Conservation (phyloP, 1,140 invertebrate species). For the Atta texana region DNA sequence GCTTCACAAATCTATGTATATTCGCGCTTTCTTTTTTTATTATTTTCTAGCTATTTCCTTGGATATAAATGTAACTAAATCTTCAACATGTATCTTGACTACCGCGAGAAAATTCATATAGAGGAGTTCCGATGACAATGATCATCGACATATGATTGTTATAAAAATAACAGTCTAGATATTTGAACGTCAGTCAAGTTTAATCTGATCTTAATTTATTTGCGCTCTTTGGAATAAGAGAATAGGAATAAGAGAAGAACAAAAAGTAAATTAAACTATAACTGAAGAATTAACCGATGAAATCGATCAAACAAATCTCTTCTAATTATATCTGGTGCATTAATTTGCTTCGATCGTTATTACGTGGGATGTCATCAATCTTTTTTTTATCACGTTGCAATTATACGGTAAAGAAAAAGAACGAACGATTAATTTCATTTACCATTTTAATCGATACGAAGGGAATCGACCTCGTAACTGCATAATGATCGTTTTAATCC, state of each 20-base stretch:
- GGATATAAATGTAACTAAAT: neutral
- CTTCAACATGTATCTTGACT: neutral
- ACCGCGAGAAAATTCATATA: neutral
- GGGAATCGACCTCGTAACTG: neutral
- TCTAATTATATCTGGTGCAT: neutral
- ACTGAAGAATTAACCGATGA: slow-evolving; percentile 2
- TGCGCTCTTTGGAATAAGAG: neutral
- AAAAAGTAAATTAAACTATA: neutral
- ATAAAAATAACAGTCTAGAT: neutral
- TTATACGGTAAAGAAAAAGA: neutral
- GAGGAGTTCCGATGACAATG: neutral
- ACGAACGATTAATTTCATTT: neutral
- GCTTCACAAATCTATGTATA: neutral
- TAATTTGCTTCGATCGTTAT: neutral
- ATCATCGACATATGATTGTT: neutral
- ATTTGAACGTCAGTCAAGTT: neutral
- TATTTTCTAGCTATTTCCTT: neutral
- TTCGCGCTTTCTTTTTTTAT: neutral
- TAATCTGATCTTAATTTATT: neutral
- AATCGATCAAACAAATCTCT: neutral
- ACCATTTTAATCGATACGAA: neutral
- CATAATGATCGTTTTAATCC: neutral
- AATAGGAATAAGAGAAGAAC: neutral
- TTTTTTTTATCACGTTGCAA: neutral
- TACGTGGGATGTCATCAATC: neutral